Evolutionary conservation across 2,888 invertebrate species (phyloP), one percentile per base, ranked within the genome.

Genomic region (Diabrotica balteata): DNA sequence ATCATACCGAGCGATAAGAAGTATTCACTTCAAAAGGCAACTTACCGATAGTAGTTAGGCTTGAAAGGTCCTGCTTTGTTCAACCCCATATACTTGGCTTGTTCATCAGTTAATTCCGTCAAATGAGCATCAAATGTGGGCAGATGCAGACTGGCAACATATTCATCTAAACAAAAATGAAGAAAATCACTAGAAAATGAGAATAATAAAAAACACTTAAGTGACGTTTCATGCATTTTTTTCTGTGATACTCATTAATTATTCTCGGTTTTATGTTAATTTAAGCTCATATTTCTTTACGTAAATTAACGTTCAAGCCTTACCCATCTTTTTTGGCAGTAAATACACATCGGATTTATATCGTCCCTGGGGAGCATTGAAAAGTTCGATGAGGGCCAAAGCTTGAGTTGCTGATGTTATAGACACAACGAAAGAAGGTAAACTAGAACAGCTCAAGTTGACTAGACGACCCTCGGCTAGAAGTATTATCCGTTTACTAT

Each of bases 41-140:
- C 32, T 57, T 85, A 98, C 91, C 98, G 92, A 86, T 98, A 98
- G 85, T 98, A 97, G 85, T 97, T 98, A 72, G 98, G 98, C 86
- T 98, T 98, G 86, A 98, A 98, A 53, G 98, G 98, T 59, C 98
- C 98, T 61, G 96, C 95, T 87, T 98, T 98, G 83, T 96, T 96
- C 46, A 98, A 90, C 71, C 98, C 98, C 87, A 98, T 90, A 82
- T 98, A 98, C 84, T 97, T 97, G 55, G 97, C 97, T 85, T 98
- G 98, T 80, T 98, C 98, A 83, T 98, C 98, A 6, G 92, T 90
- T 62, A 98, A 87, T 83, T 98, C 98, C 0, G 98, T 98, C 76
- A 98, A 88, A 81, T 98, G 97, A 22, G 98, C 98, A 87, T 98
- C 98, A 84, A 98, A 98, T 17, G 97, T 95, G 8, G 97, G 96